Conservation (phyloP, 1,140 invertebrate genomes). For the Psix sp. region DNA sequence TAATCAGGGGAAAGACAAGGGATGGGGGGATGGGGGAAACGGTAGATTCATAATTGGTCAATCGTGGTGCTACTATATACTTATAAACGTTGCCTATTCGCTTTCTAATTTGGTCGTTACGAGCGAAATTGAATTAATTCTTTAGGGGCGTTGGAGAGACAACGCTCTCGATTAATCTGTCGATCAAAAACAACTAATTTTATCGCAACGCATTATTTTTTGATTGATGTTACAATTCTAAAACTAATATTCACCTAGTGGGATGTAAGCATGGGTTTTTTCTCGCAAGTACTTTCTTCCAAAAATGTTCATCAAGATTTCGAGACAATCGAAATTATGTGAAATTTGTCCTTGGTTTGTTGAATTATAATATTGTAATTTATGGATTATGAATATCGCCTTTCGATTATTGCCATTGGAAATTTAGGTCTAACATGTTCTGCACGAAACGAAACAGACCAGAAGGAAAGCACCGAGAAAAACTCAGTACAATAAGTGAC, state of each 20-base stretch:
- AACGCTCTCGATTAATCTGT: constrained; percentile 27
- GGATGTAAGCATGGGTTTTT: constrained; percentile 49
- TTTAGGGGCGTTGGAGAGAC: constrained; percentile 41
- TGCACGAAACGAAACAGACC: constrained; percentile 8
- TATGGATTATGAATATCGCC: constrained; percentile 13
- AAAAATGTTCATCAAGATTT: too few relatives aligned
- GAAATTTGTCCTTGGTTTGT: too few relatives aligned
- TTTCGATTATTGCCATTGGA: constrained; percentile 32
- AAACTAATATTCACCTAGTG: constrained; percentile 56
- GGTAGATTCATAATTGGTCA: constrained; percentile 35
- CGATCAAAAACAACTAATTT: constrained; percentile 53
- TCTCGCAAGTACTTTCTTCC: constrained; percentile 41
- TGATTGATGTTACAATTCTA: constrained; percentile 59
- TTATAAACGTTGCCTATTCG: constrained; percentile 58
- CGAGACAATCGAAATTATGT: too few relatives aligned
- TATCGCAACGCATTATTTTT: constrained; percentile 56
- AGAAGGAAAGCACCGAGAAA: constrained; percentile 12
- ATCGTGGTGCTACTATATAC: constrained; percentile 55
- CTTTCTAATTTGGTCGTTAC: constrained; percentile 59
- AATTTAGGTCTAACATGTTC: constrained; percentile 1
- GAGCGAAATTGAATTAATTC: constrained; percentile 52
- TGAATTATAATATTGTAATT: constrained; percentile 16
- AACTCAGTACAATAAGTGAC: neutral
- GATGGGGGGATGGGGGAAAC: too few relatives aligned
- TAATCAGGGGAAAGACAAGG: too few relatives aligned